Percentiles rank a stretch among this genome's conserved stretches.
phyloP scores from a whole-genome alignment of 2,113 vertebrate genomes.

The Hypomesus transpacificus region DNA sequence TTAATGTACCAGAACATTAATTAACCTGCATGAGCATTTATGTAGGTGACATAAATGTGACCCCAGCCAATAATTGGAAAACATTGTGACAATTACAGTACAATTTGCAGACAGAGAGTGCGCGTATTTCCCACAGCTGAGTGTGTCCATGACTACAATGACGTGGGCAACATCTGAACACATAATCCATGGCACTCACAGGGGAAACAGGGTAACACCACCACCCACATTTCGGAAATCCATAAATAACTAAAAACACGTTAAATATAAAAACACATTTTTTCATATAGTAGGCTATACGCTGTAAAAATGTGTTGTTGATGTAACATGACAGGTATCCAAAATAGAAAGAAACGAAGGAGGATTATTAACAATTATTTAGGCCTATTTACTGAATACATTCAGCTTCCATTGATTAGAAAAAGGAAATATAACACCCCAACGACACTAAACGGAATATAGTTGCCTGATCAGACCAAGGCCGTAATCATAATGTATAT shows the following conservation, averaged over 20 bases:
- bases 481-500: no score
- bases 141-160: slow-evolving; percentile 25
- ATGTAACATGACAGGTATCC: no score
- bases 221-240: background rate
- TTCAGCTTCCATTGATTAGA: no score
- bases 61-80: no score
- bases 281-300: background rate
- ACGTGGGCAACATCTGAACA: slow-evolving; percentile 13
- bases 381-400: no score
- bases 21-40: background rate
- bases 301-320: background rate
- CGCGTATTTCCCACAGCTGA: background rate
- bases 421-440: no score
- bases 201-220: slow-evolving; percentile 9
- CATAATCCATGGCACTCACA: slow-evolving; percentile 11
- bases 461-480: no score
- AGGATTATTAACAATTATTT: no score
- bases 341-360: no score
- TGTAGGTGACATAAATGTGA: background rate
- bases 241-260: background rate
- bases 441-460: no score
- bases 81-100: slow-evolving; percentile 3
- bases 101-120: background rate
- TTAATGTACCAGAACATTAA: no score
- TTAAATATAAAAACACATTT: background rate